Percentiles rank a stretch among this genome's conserved stretches.
phyloP scores from a whole-genome alignment of 2,888 invertebrate genomes.

The Myathropa florea region DNA sequence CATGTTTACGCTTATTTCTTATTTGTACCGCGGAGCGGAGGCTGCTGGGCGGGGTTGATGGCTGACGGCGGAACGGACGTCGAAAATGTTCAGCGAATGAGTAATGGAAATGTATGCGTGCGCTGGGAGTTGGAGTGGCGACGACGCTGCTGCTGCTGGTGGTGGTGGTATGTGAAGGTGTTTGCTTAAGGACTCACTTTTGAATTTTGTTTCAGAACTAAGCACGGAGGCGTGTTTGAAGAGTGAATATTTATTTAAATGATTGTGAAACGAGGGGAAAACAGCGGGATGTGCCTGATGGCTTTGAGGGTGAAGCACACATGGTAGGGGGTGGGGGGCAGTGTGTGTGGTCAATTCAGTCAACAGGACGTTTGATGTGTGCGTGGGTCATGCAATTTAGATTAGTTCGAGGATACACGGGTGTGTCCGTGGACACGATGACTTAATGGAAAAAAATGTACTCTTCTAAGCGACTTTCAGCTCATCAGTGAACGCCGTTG shows the following conservation, averaged over 20 bases:
- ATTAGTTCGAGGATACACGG: no score
- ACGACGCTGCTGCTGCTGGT: no score
- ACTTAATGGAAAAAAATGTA: no score
- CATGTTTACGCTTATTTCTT: constrained; percentile 57
- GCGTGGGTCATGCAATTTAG: no score
- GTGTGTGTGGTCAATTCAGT: background rate
- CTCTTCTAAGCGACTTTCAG: no score
- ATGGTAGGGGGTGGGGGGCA: background rate
- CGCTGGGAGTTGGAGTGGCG: no score
- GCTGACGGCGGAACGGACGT: background rate
- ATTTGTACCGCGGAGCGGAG: constrained; percentile 17
- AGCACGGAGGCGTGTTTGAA: background rate
- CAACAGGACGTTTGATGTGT: background rate
- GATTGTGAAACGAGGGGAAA: background rate
- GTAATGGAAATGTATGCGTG: constrained; percentile 10
- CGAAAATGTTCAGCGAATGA: background rate
- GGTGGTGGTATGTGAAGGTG: background rate
- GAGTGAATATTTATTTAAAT: constrained; percentile 27
- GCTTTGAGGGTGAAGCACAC: background rate
- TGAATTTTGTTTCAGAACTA: background rate
- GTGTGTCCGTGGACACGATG: no score
- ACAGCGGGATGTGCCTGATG: background rate
- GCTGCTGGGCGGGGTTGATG: background rate
- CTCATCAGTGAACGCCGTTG: no score
- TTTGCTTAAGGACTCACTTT: constrained; percentile 11